Base-by-base conservation (phyloP, 2,113 vertebrate species). In the Protomyctophum bolini region DNA sequence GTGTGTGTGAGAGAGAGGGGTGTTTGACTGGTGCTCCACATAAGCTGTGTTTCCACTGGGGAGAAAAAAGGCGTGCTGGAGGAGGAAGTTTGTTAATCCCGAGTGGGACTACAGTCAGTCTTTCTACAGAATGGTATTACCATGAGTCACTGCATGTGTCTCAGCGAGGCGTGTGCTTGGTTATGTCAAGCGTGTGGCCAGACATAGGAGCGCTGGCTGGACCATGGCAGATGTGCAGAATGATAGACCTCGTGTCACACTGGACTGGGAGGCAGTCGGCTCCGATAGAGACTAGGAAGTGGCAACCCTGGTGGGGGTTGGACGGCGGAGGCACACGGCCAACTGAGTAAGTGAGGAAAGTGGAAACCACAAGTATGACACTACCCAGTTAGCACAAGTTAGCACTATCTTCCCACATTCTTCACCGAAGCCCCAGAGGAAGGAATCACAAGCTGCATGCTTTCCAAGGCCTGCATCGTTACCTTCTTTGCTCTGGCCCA, bases 341-440 rank as follows among this genome's bases (percentile, higher is more conserved):
- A 41, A 58, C 46, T 67, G 41, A 41, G 55, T 70, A 15, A 72
- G 65, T 58, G 54, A 63, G 62, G 55, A 75, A 70, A 79, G 58
- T 21, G 5, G 66, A 77, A 82, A 77, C 58, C n/a, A 6, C 6
- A 56, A 62, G 9, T 66, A 66, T 72, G 79, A 76, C 68, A 62
- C 77, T 60, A 75, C 73, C 58, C 68, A 72, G 76, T 73, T 57
- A 48, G 12, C 66, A 68, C 75, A 62, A 52, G 59, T 79, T 82
- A 66, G 67, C 81, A 70, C 66, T 52, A 45, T 59, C 62, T 63
- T 76, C 76, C 65, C n/a, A 80, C 74, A 86, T 86, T 87, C 77
- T 87, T 81, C 59, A 49, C 61, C 33, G 0, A 45, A 58, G 65
- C 48, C 83, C 80, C 67, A 52, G 68, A 72, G 79, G 78, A 67